Evolutionary conservation across 2,888 invertebrate species (phyloP).

Genomic region (Spodoptera picta): DNA sequence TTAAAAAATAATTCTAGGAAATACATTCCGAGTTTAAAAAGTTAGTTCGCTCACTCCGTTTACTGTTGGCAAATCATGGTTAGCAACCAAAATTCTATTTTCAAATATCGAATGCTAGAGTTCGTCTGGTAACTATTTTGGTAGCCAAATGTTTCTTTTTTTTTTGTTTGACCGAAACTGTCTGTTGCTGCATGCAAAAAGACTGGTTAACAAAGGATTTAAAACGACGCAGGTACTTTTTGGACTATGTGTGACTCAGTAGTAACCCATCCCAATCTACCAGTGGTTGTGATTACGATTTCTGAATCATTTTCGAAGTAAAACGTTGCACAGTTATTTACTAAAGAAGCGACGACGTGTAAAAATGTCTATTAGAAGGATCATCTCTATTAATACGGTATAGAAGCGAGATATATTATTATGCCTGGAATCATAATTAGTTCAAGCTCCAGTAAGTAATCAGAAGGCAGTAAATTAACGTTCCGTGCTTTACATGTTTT

Average conservation of each 20-base stretch:
- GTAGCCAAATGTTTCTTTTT: neutral
- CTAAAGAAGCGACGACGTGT: slow-evolving; percentile 4
- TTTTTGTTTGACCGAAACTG: slow-evolving; percentile 16
- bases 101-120: slow-evolving; percentile 8
- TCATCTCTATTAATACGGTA: slow-evolving; percentile 27
- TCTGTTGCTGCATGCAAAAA: slow-evolving; percentile 22
- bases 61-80: neutral
- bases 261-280: neutral
- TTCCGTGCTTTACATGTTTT: slow-evolving; percentile 41
- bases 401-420: slow-evolving; percentile 40
- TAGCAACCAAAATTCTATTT: slow-evolving; percentile 4
- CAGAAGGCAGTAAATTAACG: slow-evolving; percentile 54
- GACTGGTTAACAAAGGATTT: slow-evolving; percentile 33
- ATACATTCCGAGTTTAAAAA: slow-evolving; percentile 5
- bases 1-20: slow-evolving; percentile 16
- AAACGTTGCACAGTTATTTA: neutral
- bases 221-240: slow-evolving; percentile 30
- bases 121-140: neutral
- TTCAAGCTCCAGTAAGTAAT: slow-evolving; percentile 56
- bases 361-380: slow-evolving; percentile 29
- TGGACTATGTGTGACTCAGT: neutral
- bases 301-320: neutral
- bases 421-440: slow-evolving; percentile 54
- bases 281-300: neutral
- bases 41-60: slow-evolving; percentile 6